Base-by-base conservation (phyloP, 2,113 vertebrate genomes). In the Urocitellus parryii region DNA sequence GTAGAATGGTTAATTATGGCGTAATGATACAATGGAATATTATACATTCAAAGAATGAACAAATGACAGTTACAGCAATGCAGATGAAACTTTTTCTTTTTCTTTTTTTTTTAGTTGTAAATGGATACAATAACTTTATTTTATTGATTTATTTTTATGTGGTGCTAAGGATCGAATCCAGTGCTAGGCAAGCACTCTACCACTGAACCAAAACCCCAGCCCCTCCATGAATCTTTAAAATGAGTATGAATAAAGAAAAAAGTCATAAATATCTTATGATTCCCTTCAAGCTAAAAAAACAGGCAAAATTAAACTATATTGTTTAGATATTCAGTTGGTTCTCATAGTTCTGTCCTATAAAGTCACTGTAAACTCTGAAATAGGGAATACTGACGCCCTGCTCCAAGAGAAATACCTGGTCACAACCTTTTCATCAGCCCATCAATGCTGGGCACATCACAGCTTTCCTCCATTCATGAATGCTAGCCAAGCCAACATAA, bases 241-340 rank as follows among this genome's bases (percentile, higher is more conserved):
- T 72, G 16, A 94, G 61, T 29, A 4, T 86, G 32, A 61, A 20
- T 78, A 32, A 95, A 51, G 32, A 79, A 88, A 74, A 86, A 89
- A 42, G 42, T 7, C 17, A 0, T n/a, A 45, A 79, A 8, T 45
- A 53, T 56, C 10, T 77, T 81, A 88, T 53, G 45, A 81, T 45
- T 93, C n/a, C 32, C 74, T 72, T 91, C 22, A 93, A 63, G 72
- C n/a, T 77, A 24, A 87, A 80, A 80, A 95, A 95, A 42, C 12
- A 80, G 25, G 77, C 24, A 61, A 58, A 68, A 63, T 39, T 56
- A 53, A 90, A 78, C 70, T 11, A 9, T 20, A 53, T 18, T 85
- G 53, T 76, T 85, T 51, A 45, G 25, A 77, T 32, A 65, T 45
- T 63, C 1, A 78, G 37, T 37, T 5, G 1, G 73, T 22, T 88